phyloP scores from a whole-genome alignment of 2,888 invertebrate species.

The Polydrusus tereticollis region DNA sequence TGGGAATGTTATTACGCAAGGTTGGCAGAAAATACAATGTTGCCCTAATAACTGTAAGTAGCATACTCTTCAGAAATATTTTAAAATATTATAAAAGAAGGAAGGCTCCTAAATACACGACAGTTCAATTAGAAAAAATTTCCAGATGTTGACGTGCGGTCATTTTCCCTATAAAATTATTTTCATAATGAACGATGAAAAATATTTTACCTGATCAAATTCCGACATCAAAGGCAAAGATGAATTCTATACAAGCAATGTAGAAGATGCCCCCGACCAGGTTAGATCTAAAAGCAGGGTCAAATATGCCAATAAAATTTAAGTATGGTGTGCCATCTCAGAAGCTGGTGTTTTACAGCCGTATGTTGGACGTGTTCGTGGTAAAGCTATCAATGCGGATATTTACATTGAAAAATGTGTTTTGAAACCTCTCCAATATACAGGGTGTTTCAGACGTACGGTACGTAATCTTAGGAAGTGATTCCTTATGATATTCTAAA shows the following conservation, averaged over 20 bases:
- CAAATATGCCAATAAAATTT: background rate
- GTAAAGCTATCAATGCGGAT: background rate
- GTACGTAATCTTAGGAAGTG: too few relatives aligned
- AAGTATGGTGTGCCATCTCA: background rate
- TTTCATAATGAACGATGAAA: background rate
- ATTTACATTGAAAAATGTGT: background rate
- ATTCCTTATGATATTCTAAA: too few relatives aligned
- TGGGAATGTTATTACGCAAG: too few relatives aligned
- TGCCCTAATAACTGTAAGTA: too few relatives aligned
- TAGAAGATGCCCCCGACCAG: background rate
- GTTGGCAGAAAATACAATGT: too few relatives aligned
- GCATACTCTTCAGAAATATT: too few relatives aligned
- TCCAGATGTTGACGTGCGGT: background rate
- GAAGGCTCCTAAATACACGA: too few relatives aligned
- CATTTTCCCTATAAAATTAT: background rate
- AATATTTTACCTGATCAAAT: background rate
- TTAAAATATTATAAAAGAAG: too few relatives aligned
- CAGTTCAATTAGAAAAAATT: too few relatives aligned
- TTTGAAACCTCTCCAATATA: too few relatives aligned
- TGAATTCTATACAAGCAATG: too few relatives aligned
- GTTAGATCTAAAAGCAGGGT: background rate
- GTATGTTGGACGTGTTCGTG: background rate
- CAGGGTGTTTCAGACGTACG: too few relatives aligned
- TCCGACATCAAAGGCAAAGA: background rate
- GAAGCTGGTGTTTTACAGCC: background rate